A percentile compares a stretch with the other conserved stretches of the same genome.
Conservation (phyloP, 2,797 vertebrate genomes). For the Labroides dimidiatus region DNA sequence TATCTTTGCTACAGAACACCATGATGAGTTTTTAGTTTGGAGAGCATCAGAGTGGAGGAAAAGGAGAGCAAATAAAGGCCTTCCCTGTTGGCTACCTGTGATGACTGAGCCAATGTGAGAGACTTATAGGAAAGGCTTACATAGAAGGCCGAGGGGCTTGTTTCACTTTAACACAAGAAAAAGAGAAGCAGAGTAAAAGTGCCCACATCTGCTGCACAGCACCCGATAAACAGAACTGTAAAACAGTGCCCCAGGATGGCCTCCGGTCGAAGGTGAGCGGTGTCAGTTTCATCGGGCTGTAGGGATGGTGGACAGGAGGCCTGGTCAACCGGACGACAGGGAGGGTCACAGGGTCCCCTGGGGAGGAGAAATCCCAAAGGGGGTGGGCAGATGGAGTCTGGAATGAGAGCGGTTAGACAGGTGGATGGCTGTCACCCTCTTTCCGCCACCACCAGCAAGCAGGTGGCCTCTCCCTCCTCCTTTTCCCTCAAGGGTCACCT, state of each 20-base stretch:
- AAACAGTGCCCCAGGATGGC: constrained; percentile 61
- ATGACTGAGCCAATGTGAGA: constrained; percentile 70
- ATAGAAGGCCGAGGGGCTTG: constrained; percentile 48
- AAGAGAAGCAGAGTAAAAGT: constrained; percentile 59
- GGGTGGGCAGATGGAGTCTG: constrained; percentile 82
- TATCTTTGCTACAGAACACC: constrained; percentile 69
- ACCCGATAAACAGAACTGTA: constrained; percentile 47
- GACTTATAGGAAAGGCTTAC: constrained; percentile 58
- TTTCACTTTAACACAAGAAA: constrained; percentile 71
- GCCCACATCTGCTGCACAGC: constrained; percentile 31
- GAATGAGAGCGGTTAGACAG: constrained; percentile 79
- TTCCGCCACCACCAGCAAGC: constrained; percentile 77
- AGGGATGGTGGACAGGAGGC: constrained; percentile 73
- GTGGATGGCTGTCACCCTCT: constrained; percentile 86
- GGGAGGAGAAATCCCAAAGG: constrained; percentile 77
- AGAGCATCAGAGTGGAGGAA: constrained; percentile 59
- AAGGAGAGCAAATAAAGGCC: constrained; percentile 60
- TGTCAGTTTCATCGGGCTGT: constrained; percentile 48
- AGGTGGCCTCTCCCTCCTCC: constrained; percentile 82
- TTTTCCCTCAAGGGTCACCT: constrained; percentile 80
- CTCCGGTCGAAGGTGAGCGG: constrained; percentile 54
- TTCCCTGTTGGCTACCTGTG: constrained; percentile 68
- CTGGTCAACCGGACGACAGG: constrained; percentile 75
- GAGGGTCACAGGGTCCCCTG: constrained; percentile 79
- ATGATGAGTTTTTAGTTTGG: constrained; percentile 72